Base-by-base conservation (phyloP, 2,797 vertebrate species). In the Channallabes apus region DNA sequence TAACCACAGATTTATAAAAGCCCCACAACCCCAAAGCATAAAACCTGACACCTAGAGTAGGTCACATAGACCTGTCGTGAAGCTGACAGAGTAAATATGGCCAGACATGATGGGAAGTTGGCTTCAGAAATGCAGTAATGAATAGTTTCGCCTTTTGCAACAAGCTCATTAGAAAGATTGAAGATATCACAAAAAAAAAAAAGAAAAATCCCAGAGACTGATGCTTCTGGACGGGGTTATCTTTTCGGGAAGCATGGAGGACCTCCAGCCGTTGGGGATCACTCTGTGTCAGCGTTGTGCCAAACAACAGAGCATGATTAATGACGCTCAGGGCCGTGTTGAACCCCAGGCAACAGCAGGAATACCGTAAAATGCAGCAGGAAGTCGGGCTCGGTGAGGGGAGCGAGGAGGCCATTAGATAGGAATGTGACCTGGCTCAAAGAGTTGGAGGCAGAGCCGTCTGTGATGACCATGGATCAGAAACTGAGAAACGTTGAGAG, bases 321-420 rank as follows among this genome's bases (percentile, higher is more conserved):
- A 93, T 90, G 90, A 89, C 87, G 86, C 87, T 71, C 79, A 81
- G 84, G 90, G 91, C 90, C 89, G 86, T 88, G 90, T 87, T 88
- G 87, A 86, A 91, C 89, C 87, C 51, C 61, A 76, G 90, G 84
- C 68, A 86, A 93, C 90, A 90, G 89, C 90, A 88, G 27, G 82
- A 90, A 88, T 83, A 89, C 83, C 83, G 84, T 93, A 92, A 94
- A 83, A 86, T 86, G 84, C 89, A 91, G 91, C 88, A 92, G 90
- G 91, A 92, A 88, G 91, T 93, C 89, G 85, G 88, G 85, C 71
- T 90, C 86, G 72, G 71, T 17, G 72, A 85, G 15, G 62, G 80
- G n/a, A 59, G 56, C 41, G 80, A 27, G 38, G 46, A 81, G 73
- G 56, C 61, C 83, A 80, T 88, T 87, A 89, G 82, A 32, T 29